phyloP scores from a whole-genome alignment of 1,140 invertebrate genomes.

The Pogonomyrmex californicus region DNA sequence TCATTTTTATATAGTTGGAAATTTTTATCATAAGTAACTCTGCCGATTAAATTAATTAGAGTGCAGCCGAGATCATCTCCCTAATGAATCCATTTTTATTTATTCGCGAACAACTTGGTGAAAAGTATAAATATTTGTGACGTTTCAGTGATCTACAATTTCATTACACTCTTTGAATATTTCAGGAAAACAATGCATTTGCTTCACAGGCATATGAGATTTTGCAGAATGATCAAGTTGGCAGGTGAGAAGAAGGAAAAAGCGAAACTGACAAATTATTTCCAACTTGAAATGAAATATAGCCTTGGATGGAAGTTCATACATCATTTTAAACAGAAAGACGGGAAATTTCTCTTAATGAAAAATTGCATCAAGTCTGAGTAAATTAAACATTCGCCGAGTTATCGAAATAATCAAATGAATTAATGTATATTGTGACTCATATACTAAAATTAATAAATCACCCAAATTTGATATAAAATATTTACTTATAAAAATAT shows the following conservation, averaged over 20 bases:
- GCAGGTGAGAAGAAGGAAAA: conserved; percentile 84
- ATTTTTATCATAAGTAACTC: not conserved
- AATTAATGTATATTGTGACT: not conserved
- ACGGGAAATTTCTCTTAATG: not conserved
- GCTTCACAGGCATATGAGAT: conserved; percentile 78
- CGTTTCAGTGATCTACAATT: not conserved
- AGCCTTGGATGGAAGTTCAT: not conserved
- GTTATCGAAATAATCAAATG: not conserved
- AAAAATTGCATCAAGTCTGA: not conserved
- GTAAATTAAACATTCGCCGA: conserved; percentile 1
- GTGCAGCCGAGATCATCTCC: not conserved
- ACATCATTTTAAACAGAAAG: not conserved
- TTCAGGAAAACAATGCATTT: conserved; percentile 8
- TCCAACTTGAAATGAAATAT: conserved; percentile 5
- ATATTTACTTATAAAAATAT: not conserved
- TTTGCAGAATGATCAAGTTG: conserved; percentile 88
- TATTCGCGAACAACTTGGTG: not conserved
- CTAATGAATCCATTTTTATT: not conserved
- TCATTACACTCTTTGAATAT: conserved; percentile 7
- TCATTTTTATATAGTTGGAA: no score
- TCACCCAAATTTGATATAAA: not conserved
- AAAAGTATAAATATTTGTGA: not conserved
- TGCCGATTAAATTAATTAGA: not conserved
- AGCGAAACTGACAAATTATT: not conserved
- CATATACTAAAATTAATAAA: not conserved